Percentiles rank a stretch among this genome's conserved stretches.
Conservation (phyloP, 2,888 invertebrate species). For the Limnephilus auricula region DNA sequence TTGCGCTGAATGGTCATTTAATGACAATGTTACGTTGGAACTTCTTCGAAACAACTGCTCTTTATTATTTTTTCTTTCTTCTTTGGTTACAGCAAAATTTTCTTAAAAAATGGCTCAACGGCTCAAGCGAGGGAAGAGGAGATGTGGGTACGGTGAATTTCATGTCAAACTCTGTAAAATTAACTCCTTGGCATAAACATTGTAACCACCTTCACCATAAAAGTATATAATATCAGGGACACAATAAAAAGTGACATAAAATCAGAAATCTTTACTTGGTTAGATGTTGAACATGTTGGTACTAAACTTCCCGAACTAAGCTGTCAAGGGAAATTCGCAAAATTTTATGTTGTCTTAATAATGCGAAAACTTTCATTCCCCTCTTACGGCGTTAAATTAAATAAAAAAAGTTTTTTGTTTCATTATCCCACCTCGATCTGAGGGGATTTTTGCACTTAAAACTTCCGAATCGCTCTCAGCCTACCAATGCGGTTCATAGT, state of each 20-base stretch:
- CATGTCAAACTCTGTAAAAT: neutral
- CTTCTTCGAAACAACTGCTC: no score
- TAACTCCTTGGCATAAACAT: neutral
- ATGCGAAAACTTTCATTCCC: conserved; percentile 46
- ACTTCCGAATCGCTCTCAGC: conserved; percentile 23
- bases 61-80: no score
- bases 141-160: neutral
- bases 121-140: neutral
- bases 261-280: neutral
- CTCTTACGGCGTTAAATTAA: conserved; percentile 51
- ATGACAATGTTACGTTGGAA: no score
- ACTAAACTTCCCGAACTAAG: neutral
- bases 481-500: neutral
- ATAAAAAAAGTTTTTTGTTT: conserved; percentile 56
- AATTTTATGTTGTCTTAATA: conserved; percentile 49
- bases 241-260: neutral
- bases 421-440: conserved; percentile 39
- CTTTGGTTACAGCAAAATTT: neutral
- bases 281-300: conserved; percentile 20
- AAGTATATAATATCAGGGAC: neutral
- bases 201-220: neutral
- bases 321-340: conserved; percentile 41
- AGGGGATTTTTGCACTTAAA: conserved; percentile 40
- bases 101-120: neutral
- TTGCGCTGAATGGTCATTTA: no score